A percentile compares a stretch with the other conserved stretches of the same genome.
phyloP scores from a whole-genome alignment of 2,888 invertebrate genomes.

The Caenorhabditis uteleia region DNA sequence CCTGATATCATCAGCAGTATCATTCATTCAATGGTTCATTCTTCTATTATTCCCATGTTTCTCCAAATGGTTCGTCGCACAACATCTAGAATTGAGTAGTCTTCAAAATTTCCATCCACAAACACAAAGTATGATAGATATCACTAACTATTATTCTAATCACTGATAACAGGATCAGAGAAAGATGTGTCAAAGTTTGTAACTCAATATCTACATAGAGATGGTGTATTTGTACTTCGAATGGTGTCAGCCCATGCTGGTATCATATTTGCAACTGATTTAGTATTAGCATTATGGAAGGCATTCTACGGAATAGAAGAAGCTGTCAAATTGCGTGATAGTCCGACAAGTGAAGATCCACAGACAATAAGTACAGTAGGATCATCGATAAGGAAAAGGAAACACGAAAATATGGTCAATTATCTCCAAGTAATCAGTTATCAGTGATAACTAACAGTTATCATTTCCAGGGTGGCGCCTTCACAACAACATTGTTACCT shows the following conservation, averaged over 20 bases:
- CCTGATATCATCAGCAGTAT: constrained; percentile 51
- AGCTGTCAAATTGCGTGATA: constrained; percentile 13
- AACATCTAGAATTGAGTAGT: constrained; percentile 60
- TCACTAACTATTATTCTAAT: not conserved
- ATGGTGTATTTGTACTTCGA: constrained; percentile 66
- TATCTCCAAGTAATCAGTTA: constrained; percentile 21
- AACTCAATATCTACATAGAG: constrained; percentile 60
- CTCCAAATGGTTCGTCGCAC: constrained; percentile 61
- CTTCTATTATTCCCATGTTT: constrained; percentile 64
- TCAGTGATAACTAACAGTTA: not conserved
- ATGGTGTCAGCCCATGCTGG: constrained; percentile 67
- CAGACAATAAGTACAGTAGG: constrained; percentile 20
- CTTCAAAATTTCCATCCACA: constrained; percentile 40
- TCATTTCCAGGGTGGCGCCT: constrained; percentile 27
- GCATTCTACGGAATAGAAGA: constrained; percentile 45
- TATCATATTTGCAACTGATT: constrained; percentile 63
- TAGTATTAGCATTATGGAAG: constrained; percentile 58
- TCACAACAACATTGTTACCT: constrained; percentile 40
- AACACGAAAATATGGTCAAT: constrained; percentile 20
- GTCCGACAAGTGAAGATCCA: constrained; percentile 21
- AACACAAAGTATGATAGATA: constrained; percentile 17
- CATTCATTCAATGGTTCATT: constrained; percentile 63
- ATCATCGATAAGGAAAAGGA: constrained; percentile 22
- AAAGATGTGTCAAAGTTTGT: constrained; percentile 59
- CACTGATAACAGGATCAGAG: constrained; percentile 27